These are phyloP conservation scores for Globia sparganii DNA, from an alignment of 2,888 invertebrate species.

Conservation along the genomic window DNA sequence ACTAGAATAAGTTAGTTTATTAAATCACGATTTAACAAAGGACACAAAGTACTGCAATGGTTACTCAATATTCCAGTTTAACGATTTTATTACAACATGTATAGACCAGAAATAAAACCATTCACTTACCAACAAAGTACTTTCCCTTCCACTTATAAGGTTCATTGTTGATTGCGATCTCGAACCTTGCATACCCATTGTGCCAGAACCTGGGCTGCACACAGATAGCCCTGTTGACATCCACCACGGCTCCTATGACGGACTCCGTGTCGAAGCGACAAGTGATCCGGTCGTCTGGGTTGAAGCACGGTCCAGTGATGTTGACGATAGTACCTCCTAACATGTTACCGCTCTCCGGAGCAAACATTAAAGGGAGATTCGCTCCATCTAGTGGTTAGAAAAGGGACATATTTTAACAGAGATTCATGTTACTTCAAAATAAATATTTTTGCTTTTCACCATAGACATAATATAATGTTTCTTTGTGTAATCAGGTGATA, in stretches of 20 bases:
- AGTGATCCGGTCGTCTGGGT: constrained; percentile 93
- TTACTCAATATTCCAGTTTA: background rate
- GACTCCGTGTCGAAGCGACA: constrained; percentile 96
- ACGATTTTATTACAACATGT: background rate
- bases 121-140: constrained; percentile 95
- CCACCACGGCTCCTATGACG: constrained; percentile 94
- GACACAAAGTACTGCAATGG: background rate
- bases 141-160: constrained; percentile 97
- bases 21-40: background rate
- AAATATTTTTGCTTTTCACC: too few relatives aligned
- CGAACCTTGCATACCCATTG: constrained; percentile 96
- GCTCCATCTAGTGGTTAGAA: constrained; percentile 92
- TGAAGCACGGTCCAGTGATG: constrained; percentile 98
- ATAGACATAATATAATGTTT: too few relatives aligned
- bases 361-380: constrained; percentile 95
- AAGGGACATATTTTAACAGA: background rate
- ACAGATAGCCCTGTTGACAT: constrained; percentile 96
- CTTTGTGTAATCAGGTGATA: background rate
- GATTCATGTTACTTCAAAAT: too few relatives aligned
- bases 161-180: constrained; percentile 95
- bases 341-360: constrained; percentile 99
- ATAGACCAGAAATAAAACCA: too few relatives aligned
- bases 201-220: constrained; percentile 96
- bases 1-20: background rate
- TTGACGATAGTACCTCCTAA: constrained; percentile 98